Evolutionary conservation across 2,888 invertebrate species (phyloP).

Genomic region (Phorcus lineatus): DNA sequence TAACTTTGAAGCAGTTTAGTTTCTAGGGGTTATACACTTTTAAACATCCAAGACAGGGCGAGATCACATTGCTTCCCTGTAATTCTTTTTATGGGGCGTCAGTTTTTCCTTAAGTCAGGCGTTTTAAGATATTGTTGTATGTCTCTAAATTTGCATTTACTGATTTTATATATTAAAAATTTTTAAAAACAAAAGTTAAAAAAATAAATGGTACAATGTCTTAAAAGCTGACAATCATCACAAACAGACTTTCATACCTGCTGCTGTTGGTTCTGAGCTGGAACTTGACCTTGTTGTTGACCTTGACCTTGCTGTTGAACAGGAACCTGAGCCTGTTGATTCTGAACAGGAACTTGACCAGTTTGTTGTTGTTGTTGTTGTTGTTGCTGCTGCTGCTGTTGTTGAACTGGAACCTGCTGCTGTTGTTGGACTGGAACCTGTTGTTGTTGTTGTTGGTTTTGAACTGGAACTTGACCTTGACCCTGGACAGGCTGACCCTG

Average conservation of each 20-base stretch:
- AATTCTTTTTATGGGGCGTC: too few species aligned
- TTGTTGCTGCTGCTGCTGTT: constrained; percentile 50
- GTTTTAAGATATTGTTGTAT: too few species aligned
- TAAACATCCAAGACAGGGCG: too few species aligned
- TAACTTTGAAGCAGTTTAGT: background rate
- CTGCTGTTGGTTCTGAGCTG: constrained; percentile 28
- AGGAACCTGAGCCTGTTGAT: constrained; percentile 25
- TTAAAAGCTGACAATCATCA: background rate
- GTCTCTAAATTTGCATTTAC: too few species aligned
- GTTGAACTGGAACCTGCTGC: constrained; percentile 42
- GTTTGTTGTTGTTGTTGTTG: constrained; percentile 33
- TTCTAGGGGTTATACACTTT: too few species aligned
- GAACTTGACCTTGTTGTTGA: constrained; percentile 33
- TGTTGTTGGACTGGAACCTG: constrained; percentile 40
- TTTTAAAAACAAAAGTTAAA: too few species aligned
- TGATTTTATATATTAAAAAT: too few species aligned
- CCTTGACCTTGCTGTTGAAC: constrained; percentile 25
- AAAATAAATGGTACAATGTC: too few species aligned
- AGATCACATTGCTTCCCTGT: too few species aligned
- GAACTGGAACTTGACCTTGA: constrained; percentile 22
- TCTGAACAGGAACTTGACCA: constrained; percentile 8
- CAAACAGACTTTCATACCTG: background rate
- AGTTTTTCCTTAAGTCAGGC: too few species aligned
- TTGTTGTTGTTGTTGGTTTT: constrained; percentile 34
- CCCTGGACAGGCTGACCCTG: constrained; percentile 8